phyloP scores from a whole-genome alignment of 1,140 invertebrate species.

The Drosophila micromelanica region DNA sequence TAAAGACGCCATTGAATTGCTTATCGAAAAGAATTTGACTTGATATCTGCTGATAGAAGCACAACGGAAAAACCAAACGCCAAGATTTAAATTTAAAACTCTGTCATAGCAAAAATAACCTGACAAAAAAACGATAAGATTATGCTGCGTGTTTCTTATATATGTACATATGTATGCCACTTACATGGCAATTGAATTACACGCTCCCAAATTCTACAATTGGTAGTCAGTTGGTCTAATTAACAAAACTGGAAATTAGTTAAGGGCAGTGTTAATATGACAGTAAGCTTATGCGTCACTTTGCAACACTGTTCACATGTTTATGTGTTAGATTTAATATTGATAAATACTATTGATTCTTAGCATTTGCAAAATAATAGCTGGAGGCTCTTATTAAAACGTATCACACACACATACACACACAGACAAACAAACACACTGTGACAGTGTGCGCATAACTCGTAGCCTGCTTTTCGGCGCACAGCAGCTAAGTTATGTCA shows the following conservation, averaged over 20 bases:
- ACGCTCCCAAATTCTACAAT: not conserved
- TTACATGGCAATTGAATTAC: not conserved
- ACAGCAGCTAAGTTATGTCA: not conserved
- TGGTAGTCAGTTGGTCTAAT: too few species aligned
- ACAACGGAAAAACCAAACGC: slow-evolving; percentile 3
- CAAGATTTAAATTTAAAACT: slow-evolving; percentile 37
- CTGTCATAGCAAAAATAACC: slow-evolving; percentile 17
- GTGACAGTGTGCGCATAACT: slow-evolving; percentile 9
- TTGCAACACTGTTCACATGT: not conserved
- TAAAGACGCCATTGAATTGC: slow-evolving; percentile 17
- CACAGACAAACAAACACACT: slow-evolving; percentile 3
- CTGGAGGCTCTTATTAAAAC: too few species aligned
- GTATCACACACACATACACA: not conserved
- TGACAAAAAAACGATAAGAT: slow-evolving; percentile 28
- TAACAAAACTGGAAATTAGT: too few species aligned
- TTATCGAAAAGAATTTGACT: slow-evolving; percentile 36
- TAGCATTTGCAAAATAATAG: too few species aligned
- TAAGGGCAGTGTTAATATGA: too few species aligned
- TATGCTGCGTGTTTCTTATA: slow-evolving; percentile 15
- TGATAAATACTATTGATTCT: too few species aligned
- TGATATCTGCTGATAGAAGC: slow-evolving; percentile 39
- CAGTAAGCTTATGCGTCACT: not conserved
- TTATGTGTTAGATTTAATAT: not conserved
- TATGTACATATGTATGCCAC: not conserved
- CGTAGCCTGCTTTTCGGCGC: slow-evolving; percentile 39